Evolutionary conservation across 2,113 vertebrate genomes (phyloP).

Genomic region (Mustela lutreola): DNA sequence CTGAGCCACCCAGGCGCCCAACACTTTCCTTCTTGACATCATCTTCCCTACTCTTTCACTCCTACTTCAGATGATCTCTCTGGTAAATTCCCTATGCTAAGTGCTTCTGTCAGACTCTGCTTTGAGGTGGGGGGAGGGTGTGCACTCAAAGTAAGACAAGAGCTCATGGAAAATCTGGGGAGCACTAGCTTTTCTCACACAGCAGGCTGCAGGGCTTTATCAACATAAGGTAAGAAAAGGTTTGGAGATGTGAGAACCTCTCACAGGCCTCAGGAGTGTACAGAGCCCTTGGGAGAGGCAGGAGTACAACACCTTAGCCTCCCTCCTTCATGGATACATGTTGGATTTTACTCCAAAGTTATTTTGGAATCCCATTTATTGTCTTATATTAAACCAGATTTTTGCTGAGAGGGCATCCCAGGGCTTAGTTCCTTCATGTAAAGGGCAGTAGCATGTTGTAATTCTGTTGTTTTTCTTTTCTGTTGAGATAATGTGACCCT

Average conservation of each 20-base stretch:
- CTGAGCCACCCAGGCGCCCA: too few relatives aligned
- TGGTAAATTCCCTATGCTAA: background rate
- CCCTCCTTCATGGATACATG: background rate
- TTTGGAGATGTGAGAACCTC: background rate
- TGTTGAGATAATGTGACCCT: background rate
- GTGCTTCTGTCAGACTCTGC: background rate
- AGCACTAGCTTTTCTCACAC: background rate
- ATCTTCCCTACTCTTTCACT: background rate
- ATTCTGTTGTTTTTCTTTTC: constrained; percentile 18
- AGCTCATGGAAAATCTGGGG: background rate
- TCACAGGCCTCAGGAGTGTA: background rate
- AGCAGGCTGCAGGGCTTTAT: background rate
- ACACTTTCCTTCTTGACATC: background rate
- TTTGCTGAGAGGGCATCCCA: background rate
- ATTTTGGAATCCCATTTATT: background rate
- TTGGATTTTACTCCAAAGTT: background rate
- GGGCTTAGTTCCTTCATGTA: background rate
- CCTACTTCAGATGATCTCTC: background rate
- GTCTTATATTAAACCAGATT: background rate
- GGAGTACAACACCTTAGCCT: background rate
- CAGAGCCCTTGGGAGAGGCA: background rate
- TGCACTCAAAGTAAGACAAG: background rate
- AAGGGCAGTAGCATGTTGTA: background rate
- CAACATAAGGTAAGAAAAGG: background rate
- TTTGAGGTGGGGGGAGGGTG: too few relatives aligned